Base-by-base conservation (phyloP, 1,140 invertebrate genomes). In the Microvelia longipes region DNA sequence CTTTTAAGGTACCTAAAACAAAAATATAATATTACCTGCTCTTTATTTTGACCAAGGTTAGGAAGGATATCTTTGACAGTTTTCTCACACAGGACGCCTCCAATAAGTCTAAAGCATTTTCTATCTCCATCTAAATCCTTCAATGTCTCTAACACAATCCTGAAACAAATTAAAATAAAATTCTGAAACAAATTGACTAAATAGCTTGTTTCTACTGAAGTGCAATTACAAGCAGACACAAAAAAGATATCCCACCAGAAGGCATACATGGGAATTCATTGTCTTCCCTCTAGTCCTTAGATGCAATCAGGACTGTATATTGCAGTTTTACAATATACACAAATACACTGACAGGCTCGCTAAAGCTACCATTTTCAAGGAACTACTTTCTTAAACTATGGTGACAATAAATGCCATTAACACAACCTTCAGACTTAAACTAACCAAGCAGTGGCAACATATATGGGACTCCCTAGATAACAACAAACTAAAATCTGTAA, bases 61-160 rank as follows among this genome's bases (percentile, higher is more conserved):
- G 95, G 95, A 74, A 96, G 79, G 25, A 98, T 90, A 73, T 96
- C 93, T 77, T 89, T 89, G 0, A 98, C 95, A 27, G 90, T 95
- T 74, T 91, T 83, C 82, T 98, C 94, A 73, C 95, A 93, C 62
- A 98, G 82, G 66, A 98, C 89, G 19, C 94, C 94, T 35, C 95
- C 95, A 73, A 98, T 88, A 84, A 97, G 88, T 76, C 94, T 85
- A 77, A 91, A 98, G 80, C 95, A 98, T 80, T 93, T 96, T 75
- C 94, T 86, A 65, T 88, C 85, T 26, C 84, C 85, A 75, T 94
- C 90, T 1, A 96, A 88, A 68, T 88, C 88, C 81, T 94, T 89
- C 63, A 98, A 80, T 28, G 93, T 95, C 74, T 97, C 94, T 75
- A 96, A 90, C 11, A 98, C 96, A 76, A 97, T 88, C 80, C 96